phyloP scores from a whole-genome alignment of 2,888 invertebrate genomes.

The Argyresthia goedartella region DNA sequence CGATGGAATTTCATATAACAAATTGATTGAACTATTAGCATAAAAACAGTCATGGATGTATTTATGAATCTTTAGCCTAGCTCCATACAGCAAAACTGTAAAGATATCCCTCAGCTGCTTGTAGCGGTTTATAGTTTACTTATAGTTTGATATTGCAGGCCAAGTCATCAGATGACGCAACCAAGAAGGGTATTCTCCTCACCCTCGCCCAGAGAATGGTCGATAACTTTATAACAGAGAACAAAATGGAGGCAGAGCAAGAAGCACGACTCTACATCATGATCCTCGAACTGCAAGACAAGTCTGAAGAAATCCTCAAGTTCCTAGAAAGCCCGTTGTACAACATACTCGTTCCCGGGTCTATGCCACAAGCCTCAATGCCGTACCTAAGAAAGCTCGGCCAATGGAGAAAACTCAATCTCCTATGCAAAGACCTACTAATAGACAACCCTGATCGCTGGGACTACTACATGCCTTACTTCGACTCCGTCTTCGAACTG shows the following conservation, averaged over 20 bases:
- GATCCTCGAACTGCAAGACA: conserved; percentile 81
- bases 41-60: too few species aligned
- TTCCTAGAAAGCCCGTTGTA: conserved; percentile 86
- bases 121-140: too few species aligned
- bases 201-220: conserved; percentile 95
- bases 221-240: conserved; percentile 87
- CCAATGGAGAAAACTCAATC: conserved; percentile 81
- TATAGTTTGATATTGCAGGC: conserved; percentile 29
- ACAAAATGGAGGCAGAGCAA: conserved; percentile 93
- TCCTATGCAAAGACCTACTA: conserved; percentile 80
- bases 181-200: conserved; percentile 79
- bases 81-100: too few species aligned
- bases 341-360: conserved; percentile 75
- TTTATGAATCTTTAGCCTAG: too few species aligned
- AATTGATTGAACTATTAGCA: too few species aligned
- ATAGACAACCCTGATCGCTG: conserved; percentile 80
- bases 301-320: conserved; percentile 84
- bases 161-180: conserved; percentile 55
- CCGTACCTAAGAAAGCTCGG: conserved; percentile 80
- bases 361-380: conserved; percentile 78
- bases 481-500: conserved; percentile 78
- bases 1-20: too few species aligned
- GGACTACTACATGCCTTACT: conserved; percentile 81
- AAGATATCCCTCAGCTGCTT: too few species aligned
- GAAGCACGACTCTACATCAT: conserved; percentile 93